These are phyloP conservation scores for Crax fasciolata DNA, from an alignment of 2,797 vertebrate species.

Conservation along the genomic window DNA sequence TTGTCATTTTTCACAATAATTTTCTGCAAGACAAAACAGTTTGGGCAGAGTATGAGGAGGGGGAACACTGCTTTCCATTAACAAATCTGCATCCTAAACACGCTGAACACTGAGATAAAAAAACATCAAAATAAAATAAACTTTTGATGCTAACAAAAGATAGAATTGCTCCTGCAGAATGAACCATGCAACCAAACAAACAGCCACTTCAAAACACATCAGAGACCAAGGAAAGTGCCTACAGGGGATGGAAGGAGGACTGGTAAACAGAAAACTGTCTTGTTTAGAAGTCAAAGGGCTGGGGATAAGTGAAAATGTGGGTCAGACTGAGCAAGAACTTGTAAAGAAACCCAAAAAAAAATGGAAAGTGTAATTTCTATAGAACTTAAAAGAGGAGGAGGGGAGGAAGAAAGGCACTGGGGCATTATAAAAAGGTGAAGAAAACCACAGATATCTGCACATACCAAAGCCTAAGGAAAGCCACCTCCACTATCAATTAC, in stretches of 20 bases:
- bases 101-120: neutral
- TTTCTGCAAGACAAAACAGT: conserved; percentile 41
- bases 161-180: neutral
- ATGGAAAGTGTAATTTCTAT: neutral
- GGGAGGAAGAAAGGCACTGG: neutral
- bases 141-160: conserved; percentile 2
- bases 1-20: conserved; percentile 51
- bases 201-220: neutral
- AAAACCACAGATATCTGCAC: neutral
- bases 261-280: neutral
- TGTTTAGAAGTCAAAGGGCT: neutral
- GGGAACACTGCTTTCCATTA: conserved; percentile 47
- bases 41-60: neutral
- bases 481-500: neutral
- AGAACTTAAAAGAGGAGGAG: neutral
- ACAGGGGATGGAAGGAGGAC: neutral
- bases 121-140: neutral
- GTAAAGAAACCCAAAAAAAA: neutral
- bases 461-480: neutral
- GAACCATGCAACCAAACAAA: neutral
- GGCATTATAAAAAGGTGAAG: neutral
- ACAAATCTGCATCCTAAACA: neutral
- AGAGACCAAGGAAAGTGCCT: neutral
- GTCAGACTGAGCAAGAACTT: neutral
- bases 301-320: neutral